Base-by-base conservation (phyloP, 2,888 invertebrate species). In the Autographa gamma region DNA sequence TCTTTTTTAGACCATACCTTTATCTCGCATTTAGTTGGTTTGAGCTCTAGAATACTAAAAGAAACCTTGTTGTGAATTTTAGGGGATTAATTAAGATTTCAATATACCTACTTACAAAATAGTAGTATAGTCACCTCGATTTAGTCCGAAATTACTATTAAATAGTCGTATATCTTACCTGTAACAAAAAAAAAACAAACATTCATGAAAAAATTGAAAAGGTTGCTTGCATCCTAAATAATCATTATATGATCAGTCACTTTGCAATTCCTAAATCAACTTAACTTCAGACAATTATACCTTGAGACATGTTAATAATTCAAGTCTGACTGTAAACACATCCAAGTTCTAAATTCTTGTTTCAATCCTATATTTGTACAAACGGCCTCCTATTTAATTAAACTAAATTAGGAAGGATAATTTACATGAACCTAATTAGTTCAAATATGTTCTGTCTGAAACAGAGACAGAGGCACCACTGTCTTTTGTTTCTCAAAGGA, bases 361-460 rank as follows among this genome's bases (percentile, higher is more conserved):
- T 11, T 11, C 11, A 38, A 43, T 5, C 38, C 52, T 31, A 58
- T 54, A 43, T 25, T 54, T 64, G 34, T 56, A 32, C 31, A 5
- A 58, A 67, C 14, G 59, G 60, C 60, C 2, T 59, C 48, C 25
- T 13, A 60, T 13, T 66, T 4, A 52, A 59, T 60, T 43, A 11
- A 25, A 66, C 61, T 5, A 16, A 68, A 48, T 16, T 52, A 54
- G 52, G 13, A 56, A 54, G 31, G 14, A 32, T 19, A 38, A 38
- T 72, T 76, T 72, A 61, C 62, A 70, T 43, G 70, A 67, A 18
- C 69, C 48, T 79, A 79, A 78, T 79, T 79, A 68, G 41, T 66
- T 69, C 11, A 38, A 38, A 38, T 9, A 34, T 34, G 31, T 56
- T 69, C 66, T 31, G 69, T 59, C 75, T 58, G 6, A 11, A 59